Conservation (phyloP, 2,113 vertebrate genomes). For the Tyrannus savana region DNA sequence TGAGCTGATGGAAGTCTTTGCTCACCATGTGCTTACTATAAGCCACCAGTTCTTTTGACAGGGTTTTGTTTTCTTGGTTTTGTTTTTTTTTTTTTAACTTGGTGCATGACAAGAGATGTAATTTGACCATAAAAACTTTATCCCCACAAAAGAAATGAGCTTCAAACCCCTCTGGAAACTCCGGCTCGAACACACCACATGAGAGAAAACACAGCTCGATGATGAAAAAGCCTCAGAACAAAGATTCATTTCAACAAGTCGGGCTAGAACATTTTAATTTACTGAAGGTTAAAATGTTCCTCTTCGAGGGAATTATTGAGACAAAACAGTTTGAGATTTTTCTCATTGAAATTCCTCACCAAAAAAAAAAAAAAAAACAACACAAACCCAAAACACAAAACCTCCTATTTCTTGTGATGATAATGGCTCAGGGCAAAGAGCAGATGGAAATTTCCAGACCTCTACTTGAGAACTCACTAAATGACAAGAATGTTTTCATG, state of each 20-base stretch:
- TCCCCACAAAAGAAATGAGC: not conserved
- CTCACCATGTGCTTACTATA: not conserved
- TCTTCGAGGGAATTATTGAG: not conserved
- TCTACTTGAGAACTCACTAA: not conserved
- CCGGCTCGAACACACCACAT: not conserved
- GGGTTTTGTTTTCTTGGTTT: not conserved
- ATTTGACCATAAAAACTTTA: not conserved
- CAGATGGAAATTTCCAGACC: not conserved
- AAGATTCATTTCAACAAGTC: not conserved
- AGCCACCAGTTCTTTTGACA: not conserved
- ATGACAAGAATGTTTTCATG: not conserved
- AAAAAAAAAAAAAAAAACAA: not conserved
- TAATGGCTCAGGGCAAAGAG: not conserved
- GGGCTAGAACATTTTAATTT: not conserved
- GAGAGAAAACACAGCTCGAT: not conserved
- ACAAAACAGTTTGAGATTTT: not conserved
- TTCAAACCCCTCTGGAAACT: not conserved
- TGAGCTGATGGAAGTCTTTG: not conserved
- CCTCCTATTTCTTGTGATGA: fast-evolving
- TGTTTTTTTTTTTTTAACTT: no score
- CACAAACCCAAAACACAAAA: not conserved
- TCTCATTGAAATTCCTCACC: not conserved
- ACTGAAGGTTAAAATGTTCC: not conserved
- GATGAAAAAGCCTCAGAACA: not conserved
- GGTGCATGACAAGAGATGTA: not conserved